Conservation (phyloP, 2,113 vertebrate genomes). For the Chrysochloris asiatica region DNA sequence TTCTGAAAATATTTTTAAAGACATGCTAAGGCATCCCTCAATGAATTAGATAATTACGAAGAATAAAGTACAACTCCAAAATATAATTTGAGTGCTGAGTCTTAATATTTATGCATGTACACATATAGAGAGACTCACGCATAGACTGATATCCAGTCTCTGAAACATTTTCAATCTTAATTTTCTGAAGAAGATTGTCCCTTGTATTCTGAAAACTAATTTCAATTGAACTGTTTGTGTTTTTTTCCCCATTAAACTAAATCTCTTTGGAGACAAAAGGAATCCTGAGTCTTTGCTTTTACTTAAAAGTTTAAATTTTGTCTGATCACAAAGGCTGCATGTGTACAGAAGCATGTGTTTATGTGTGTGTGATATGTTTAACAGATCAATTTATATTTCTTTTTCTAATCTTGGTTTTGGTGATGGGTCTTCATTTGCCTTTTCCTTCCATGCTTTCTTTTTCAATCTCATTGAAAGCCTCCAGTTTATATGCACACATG, state of each 20-base stretch:
- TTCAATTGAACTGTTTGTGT: neutral
- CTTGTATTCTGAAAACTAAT: neutral
- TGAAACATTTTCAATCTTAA: neutral
- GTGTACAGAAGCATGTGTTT: accelerated
- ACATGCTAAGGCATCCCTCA: conserved; percentile 3
- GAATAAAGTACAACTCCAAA: neutral
- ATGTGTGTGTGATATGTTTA: too few species aligned
- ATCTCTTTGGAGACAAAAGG: neutral
- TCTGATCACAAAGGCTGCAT: neutral
- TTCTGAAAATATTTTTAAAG: conserved; percentile 66
- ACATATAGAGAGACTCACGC: neutral
- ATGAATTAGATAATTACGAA: conserved; percentile 57
- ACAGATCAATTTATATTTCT: neutral
- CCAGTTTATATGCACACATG: too few species aligned
- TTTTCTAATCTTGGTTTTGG: too few species aligned
- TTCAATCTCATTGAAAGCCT: too few species aligned
- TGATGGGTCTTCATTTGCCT: neutral
- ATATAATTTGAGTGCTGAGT: neutral
- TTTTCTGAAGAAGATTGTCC: neutral
- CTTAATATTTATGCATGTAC: neutral
- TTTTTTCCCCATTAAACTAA: neutral
- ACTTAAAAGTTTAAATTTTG: neutral
- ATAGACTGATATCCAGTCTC: neutral
- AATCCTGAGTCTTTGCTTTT: neutral
- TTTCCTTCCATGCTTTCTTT: too few species aligned